Evolutionary conservation across 2,113 vertebrate species (phyloP).

Genomic region (Petaurus breviceps): DNA sequence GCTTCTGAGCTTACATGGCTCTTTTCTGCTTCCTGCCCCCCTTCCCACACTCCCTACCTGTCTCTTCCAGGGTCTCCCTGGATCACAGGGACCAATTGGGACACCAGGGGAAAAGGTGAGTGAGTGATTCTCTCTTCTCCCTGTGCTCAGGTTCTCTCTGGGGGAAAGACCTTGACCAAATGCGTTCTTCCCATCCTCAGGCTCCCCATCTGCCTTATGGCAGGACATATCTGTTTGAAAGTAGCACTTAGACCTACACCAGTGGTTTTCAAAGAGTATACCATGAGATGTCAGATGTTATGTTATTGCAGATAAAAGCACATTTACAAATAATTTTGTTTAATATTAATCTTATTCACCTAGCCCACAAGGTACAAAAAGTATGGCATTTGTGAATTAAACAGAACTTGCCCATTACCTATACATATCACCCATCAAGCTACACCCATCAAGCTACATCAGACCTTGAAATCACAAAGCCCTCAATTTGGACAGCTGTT

Average conservation of each 20-base stretch:
- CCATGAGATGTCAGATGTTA: not conserved
- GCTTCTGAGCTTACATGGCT: not conserved
- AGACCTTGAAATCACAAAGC: not conserved
- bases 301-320: not conserved
- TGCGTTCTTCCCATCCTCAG: not conserved
- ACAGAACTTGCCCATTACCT: not conserved
- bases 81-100: conserved; percentile 92
- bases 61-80: conserved; percentile 88
- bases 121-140: not conserved
- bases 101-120: conserved; percentile 93
- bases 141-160: not conserved
- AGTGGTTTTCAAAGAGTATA: not conserved
- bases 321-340: not conserved
- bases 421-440: not conserved
- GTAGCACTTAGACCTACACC: not conserved
- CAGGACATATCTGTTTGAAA: not conserved
- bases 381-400: not conserved
- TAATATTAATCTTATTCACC: not conserved
- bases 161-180: not conserved
- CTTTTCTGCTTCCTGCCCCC: not conserved
- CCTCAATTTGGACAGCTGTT: not conserved
- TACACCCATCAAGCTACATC: not conserved
- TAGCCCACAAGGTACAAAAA: not conserved
- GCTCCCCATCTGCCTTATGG: not conserved
- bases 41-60: accelerated